Base-by-base conservation (phyloP, 2,888 invertebrate genomes). In the Aphrophora alni region DNA sequence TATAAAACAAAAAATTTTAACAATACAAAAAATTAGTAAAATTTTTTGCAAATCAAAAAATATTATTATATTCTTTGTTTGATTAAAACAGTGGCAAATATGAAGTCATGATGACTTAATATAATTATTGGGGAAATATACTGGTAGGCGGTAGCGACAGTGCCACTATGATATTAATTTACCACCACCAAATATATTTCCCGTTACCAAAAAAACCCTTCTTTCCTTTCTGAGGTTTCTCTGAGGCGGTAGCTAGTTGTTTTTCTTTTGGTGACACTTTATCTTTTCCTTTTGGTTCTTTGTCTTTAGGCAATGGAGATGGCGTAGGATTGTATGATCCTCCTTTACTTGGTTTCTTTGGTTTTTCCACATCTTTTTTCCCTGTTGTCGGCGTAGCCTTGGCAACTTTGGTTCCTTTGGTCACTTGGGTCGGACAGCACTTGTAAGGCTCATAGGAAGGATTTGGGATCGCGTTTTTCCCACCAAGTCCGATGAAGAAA, bases 401-500 rank as follows among this genome's bases (percentile, higher is more conserved):
- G 89, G 94, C 93, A 89, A 94, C 92, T 92, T 94, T 95, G 87
- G 94, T 93, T 88, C 93, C 92, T 89, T 92, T 93, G 89, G 92
- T 92, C 89, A 93, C 92, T 92, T 94, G 94, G 89, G 93, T 93
- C 89, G 95, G 96, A 92, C 96, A 96, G 93, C 96, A 96, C 92
- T 95, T 95, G 93, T 95, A 96, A 89, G 96, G 95, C 93, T 94
- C 94, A 91, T 94, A 95, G 90, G 91, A 90, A 87, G 94, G 92
- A 90, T 92, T 91, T 90, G 92, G 92, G 89, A 93, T 91, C 88
- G 92, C 92, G 89, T 91, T 92, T 91, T 94, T 94, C 91, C 95
- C 95, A 91, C 95, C 95, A 93, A 96, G 93, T 92, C 96, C 96
- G 92, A 96, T 95, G 95, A 95, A 95, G 95, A 96, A 96, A 94